A percentile compares a stretch with the other conserved stretches of the same genome.
phyloP scores from a whole-genome alignment of 2,888 invertebrate species.

The Sarcophaga variegata region DNA sequence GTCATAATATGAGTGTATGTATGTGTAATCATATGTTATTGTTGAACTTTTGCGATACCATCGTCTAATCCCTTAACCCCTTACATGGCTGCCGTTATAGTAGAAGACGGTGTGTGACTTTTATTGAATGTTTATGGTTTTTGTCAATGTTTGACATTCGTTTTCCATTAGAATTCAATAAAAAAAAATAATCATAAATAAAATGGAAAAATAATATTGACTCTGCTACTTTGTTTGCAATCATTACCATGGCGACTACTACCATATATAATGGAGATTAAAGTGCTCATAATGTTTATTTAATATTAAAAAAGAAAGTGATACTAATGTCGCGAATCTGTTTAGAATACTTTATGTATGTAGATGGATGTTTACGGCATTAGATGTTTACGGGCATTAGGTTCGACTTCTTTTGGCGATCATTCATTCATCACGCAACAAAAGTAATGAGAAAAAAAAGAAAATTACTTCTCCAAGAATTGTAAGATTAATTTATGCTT shows the following conservation, averaged over 20 bases:
- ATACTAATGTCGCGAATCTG: neutral
- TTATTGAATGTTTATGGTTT: constrained; percentile 74
- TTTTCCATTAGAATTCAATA: constrained; percentile 80
- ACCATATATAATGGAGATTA: neutral
- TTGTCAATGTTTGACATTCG: constrained; percentile 76
- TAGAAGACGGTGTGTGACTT: constrained; percentile 41
- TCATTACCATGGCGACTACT: constrained; percentile 33
- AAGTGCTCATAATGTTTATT: constrained; percentile 23
- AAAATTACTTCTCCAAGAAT: no score
- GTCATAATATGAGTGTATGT: constrained; percentile 9
- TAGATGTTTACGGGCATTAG: no score
- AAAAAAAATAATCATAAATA: constrained; percentile 75
- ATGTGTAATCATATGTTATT: constrained; percentile 24
- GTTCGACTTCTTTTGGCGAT: no score
- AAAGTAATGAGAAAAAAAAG: no score
- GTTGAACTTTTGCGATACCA: constrained; percentile 22
- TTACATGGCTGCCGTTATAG: neutral
- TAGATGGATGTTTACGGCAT: no score
- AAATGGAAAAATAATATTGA: constrained; percentile 64
- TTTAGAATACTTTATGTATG: no score
- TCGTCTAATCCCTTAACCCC: constrained; percentile 47
- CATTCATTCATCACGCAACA: no score
- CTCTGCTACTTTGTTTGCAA: constrained; percentile 29
- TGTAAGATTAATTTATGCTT: no score
- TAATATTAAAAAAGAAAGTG: constrained; percentile 18